These are phyloP conservation scores for Urosaurus nigricauda DNA, from an alignment of 2,797 vertebrate species.

Conservation along the genomic window DNA sequence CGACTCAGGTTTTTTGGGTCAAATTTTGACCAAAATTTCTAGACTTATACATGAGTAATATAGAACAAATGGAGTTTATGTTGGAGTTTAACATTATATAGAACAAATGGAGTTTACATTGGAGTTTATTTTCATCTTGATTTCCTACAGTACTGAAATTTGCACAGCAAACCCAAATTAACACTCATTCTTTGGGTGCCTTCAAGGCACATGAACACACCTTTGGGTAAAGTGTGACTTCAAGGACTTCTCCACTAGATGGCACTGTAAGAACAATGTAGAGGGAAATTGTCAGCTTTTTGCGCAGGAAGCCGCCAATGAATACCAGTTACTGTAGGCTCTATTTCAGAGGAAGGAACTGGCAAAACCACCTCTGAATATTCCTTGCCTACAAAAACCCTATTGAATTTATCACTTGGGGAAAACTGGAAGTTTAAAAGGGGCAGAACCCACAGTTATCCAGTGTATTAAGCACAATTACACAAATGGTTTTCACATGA, in stretches of 20 bases:
- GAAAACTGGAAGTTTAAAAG: too few relatives aligned
- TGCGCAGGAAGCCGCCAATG: background rate
- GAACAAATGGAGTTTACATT: background rate
- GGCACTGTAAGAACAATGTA: constrained; percentile 5
- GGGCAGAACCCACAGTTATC: too few relatives aligned
- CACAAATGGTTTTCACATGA: too few relatives aligned
- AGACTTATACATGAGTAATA: too few relatives aligned
- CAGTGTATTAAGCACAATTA: too few relatives aligned
- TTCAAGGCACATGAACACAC: background rate
- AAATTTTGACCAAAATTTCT: too few relatives aligned
- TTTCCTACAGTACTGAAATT: background rate
- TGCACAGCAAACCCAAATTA: background rate
- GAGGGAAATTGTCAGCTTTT: background rate
- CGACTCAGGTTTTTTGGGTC: too few relatives aligned
- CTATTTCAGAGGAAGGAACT: too few relatives aligned
- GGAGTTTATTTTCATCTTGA: background rate
- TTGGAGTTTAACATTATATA: background rate
- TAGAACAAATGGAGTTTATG: background rate
- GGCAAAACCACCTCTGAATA: too few relatives aligned
- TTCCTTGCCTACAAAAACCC: too few relatives aligned
- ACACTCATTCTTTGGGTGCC: background rate
- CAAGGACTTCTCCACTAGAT: constrained; percentile 24
- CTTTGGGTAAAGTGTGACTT: background rate
- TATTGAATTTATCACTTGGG: too few relatives aligned
- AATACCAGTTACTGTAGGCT: too few relatives aligned